A percentile compares a stretch with the other conserved stretches of the same genome.
Evolutionary conservation across 2,797 vertebrate genomes (phyloP).

Genomic region (Pogonophryne albipinna): DNA sequence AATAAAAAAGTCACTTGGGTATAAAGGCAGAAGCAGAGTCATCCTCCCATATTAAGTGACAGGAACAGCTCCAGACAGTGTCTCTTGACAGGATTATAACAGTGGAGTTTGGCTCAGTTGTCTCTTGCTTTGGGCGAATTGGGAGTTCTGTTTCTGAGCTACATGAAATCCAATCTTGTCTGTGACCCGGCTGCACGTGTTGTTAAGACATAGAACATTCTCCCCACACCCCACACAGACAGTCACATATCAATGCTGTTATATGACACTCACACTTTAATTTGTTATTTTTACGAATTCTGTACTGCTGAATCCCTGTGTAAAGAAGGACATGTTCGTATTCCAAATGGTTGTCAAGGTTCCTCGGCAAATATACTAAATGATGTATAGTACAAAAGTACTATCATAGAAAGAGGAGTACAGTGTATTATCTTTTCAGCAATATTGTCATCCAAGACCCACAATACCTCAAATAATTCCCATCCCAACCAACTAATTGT

Average conservation of each 20-base stretch:
- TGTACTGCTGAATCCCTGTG: not conserved
- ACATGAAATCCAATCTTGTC: slow-evolving; percentile 59
- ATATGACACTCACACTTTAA: not conserved
- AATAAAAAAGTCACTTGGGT: slow-evolving; percentile 17
- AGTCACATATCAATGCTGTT: not conserved
- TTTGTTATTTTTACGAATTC: not conserved
- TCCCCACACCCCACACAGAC: slow-evolving; percentile 10
- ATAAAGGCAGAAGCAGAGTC: slow-evolving; percentile 31
- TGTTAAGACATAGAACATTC: slow-evolving; percentile 40
- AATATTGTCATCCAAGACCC: no score
- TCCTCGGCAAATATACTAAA: no score
- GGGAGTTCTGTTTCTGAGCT: slow-evolving; percentile 47
- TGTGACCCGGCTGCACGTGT: slow-evolving; percentile 40
- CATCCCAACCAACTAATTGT: no score
- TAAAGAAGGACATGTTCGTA: not conserved
- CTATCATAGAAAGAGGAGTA: no score
- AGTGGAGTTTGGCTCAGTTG: slow-evolving; percentile 44
- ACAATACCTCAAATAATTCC: no score
- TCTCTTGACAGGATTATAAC: slow-evolving; percentile 50
- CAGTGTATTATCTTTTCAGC: no score
- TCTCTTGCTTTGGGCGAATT: slow-evolving; percentile 47
- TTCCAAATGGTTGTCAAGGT: not conserved
- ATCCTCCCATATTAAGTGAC: slow-evolving; percentile 28
- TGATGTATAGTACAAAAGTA: no score
- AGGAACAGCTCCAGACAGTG: slow-evolving; percentile 40